A percentile compares a stretch with the other conserved stretches of the same genome.
phyloP scores from a whole-genome alignment of 2,113 vertebrate species.

The Benitochromis conjunctus region DNA sequence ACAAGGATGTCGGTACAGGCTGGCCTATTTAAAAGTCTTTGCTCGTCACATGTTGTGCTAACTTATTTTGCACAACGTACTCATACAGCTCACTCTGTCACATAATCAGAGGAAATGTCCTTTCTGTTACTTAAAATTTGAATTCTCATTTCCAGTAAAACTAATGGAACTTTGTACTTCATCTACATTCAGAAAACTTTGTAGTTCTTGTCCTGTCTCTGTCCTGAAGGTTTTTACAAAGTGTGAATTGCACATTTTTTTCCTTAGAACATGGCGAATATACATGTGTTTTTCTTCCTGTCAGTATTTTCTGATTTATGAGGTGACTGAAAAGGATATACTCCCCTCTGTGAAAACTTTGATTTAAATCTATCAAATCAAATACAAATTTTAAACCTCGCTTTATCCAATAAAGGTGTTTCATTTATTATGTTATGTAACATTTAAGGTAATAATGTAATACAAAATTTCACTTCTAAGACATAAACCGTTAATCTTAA shows the following conservation, averaged over 20 bases:
- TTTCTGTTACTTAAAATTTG: not conserved
- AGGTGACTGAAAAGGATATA: not conserved
- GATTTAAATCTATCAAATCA: not conserved
- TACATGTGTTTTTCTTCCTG: not conserved
- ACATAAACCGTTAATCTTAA: not conserved
- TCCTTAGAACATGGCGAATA: accelerated
- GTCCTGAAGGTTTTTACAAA: not conserved
- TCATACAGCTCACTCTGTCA: accelerated
- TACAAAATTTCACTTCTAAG: not conserved
- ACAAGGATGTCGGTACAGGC: not conserved
- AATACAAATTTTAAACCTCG: not conserved
- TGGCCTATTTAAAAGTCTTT: not conserved
- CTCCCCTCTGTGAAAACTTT: accelerated
- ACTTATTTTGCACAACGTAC: accelerated
- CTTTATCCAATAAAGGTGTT: not conserved
- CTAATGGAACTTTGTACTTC: not conserved
- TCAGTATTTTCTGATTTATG: not conserved
- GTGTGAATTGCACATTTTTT: not conserved
- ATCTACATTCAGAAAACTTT: not conserved
- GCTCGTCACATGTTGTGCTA: not conserved
- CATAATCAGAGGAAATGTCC: not conserved
- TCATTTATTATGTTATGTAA: not conserved
- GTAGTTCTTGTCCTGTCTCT: not conserved
- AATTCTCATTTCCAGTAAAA: not conserved
- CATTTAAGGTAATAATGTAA: not conserved